A percentile compares a stretch with the other conserved stretches of the same genome.
Conservation (phyloP, 2,797 vertebrate genomes). For the Coreius guichenoti region DNA sequence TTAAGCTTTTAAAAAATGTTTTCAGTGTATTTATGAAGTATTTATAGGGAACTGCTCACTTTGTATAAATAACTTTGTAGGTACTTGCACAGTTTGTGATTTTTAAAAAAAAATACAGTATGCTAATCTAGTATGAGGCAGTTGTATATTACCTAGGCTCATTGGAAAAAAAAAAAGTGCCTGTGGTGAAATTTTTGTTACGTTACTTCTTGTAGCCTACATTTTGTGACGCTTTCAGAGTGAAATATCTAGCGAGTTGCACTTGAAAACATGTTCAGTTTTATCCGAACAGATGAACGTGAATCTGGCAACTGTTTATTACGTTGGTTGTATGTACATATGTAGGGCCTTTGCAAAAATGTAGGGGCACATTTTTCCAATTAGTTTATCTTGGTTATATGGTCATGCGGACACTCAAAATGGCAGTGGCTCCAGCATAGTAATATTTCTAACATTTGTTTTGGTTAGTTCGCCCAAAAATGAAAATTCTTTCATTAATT, state of each 20-base stretch:
- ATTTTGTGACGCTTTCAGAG: background rate
- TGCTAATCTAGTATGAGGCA: background rate
- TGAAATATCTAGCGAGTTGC: background rate
- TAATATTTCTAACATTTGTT: no score
- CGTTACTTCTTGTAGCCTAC: background rate
- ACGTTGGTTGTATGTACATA: background rate
- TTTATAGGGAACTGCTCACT: background rate
- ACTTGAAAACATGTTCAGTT: background rate
- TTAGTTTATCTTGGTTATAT: background rate
- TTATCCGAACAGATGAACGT: background rate
- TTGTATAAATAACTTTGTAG: background rate
- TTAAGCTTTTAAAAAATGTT: background rate
- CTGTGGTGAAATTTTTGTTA: no score
- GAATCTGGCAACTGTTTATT: background rate
- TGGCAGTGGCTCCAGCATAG: background rate
- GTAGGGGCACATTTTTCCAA: background rate
- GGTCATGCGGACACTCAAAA: background rate
- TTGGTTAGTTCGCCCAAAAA: background rate
- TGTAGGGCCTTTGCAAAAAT: background rate
- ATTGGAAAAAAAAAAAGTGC: background rate
- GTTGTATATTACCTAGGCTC: background rate
- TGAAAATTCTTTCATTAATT: background rate
- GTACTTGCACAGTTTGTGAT: background rate
- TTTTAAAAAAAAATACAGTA: background rate
- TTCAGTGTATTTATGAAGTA: background rate